Evolutionary conservation across 2,113 vertebrate genomes (phyloP).

Genomic region (Ailurus styani): DNA sequence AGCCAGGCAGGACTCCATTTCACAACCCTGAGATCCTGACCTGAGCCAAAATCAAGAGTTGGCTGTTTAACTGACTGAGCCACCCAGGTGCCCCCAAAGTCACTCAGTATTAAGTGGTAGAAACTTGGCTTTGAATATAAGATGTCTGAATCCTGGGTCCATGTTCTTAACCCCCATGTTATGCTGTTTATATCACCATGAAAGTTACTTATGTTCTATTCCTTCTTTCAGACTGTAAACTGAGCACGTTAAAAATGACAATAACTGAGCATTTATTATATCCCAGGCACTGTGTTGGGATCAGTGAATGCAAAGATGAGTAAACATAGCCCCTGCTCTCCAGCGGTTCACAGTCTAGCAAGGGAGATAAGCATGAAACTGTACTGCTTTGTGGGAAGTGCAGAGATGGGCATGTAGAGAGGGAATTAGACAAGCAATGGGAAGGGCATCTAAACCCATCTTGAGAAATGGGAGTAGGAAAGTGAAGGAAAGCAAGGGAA

Average conservation of each 20-base stretch:
- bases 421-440: neutral
- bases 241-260: neutral
- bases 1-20: neutral
- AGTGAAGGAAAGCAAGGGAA: neutral
- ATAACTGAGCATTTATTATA: neutral
- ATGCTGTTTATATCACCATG: neutral
- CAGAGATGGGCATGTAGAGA: neutral
- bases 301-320: neutral
- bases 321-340: neutral
- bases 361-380: neutral
- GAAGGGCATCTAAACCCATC: accelerated
- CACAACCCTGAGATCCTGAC: neutral
- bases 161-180: neutral
- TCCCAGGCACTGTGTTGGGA: neutral
- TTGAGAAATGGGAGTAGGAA: too few relatives aligned
- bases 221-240: neutral
- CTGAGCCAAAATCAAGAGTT: neutral
- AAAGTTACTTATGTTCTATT: neutral
- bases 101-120: neutral
- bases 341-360: neutral
- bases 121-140: neutral
- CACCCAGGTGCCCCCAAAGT: neutral
- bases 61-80: neutral
- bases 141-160: neutral
- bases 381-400: neutral